Conservation (phyloP, 2,888 invertebrate genomes). For the Vesta saturnalis region DNA sequence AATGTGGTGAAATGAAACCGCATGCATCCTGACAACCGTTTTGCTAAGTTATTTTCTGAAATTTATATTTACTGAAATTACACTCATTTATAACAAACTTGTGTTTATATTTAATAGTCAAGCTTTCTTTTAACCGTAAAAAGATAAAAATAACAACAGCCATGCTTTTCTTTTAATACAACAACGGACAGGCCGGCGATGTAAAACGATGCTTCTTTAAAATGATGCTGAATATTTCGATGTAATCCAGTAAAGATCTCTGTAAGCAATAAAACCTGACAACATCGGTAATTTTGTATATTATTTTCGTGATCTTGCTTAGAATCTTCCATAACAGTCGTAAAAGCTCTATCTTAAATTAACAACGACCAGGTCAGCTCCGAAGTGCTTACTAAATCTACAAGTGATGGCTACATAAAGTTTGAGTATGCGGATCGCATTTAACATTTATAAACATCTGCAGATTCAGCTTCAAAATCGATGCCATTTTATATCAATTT, state of each 20-base stretch:
- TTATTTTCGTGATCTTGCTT: conserved; percentile 33
- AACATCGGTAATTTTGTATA: conserved; percentile 32
- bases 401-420: conserved; percentile 37
- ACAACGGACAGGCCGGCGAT: too few species aligned
- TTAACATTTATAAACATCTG: conserved; percentile 37
- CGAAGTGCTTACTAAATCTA: conserved; percentile 36
- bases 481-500: conserved; percentile 19
- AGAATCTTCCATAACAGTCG: conserved; percentile 27
- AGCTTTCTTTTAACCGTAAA: neutral
- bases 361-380: conserved; percentile 28
- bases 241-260: neutral
- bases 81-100: neutral
- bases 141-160: neutral
- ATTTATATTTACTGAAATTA: conserved; percentile 11
- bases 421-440: conserved; percentile 33
- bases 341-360: conserved; percentile 40
- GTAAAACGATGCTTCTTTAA: neutral
- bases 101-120: too few species aligned
- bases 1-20: conserved; percentile 50
- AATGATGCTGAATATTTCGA: neutral
- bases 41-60: neutral
- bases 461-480: conserved; percentile 26
- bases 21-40: conserved; percentile 32
- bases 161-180: too few species aligned
- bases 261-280: neutral